phyloP scores from a whole-genome alignment of 2,888 invertebrate species.

The Eudasyphora cyanicolor region DNA sequence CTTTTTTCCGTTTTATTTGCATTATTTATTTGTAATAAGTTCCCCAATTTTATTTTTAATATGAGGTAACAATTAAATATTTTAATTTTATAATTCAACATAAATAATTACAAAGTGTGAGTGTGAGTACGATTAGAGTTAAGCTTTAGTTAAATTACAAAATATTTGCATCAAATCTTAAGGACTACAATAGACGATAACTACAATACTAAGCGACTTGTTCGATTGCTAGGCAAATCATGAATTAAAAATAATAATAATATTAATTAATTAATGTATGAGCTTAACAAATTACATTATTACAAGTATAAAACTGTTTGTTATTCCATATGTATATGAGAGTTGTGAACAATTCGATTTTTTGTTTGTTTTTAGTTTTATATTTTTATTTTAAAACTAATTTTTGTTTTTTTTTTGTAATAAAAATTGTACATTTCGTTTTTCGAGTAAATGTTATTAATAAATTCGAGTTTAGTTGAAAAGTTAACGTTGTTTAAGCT shows the following conservation, averaged over 20 bases:
- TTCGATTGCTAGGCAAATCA: constrained; percentile 67
- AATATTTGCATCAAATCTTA: constrained; percentile 38
- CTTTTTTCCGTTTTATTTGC: background rate
- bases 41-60: background rate
- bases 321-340: background rate
- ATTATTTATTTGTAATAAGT: constrained; percentile 26
- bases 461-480: constrained; percentile 26
- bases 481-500: background rate
- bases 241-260: constrained; percentile 31
- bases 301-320: background rate
- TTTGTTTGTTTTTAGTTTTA: background rate
- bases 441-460: background rate
- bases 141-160: constrained; percentile 48
- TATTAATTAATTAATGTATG: background rate
- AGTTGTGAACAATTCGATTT: constrained; percentile 2
- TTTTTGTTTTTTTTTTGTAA: background rate
- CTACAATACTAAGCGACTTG: constrained; percentile 69
- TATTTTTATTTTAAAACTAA: background rate
- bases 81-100: constrained; percentile 57
- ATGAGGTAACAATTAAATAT: constrained; percentile 43
- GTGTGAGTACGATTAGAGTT: background rate
- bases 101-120: constrained; percentile 47
- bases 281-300: constrained; percentile 15
- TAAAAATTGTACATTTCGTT: constrained; percentile 12
- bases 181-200: constrained; percentile 29